These are phyloP conservation scores for Eupeodes latifasciatus DNA, from an alignment of 2,888 invertebrate genomes.

Conservation along the genomic window DNA sequence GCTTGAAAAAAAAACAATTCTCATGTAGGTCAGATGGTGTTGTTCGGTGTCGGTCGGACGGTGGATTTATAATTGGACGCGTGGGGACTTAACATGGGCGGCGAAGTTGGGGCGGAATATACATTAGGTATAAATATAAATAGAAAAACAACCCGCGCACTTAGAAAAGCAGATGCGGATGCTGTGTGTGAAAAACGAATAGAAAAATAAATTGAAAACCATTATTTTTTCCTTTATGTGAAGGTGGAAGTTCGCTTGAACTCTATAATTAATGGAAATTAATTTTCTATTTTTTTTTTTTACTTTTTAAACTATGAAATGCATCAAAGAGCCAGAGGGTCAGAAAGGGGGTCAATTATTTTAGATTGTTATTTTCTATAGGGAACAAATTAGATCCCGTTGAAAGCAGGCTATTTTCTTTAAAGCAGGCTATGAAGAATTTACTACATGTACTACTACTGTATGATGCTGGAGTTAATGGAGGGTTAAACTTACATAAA, in stretches of 20 bases:
- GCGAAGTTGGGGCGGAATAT: constrained; percentile 44
- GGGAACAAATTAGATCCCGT: neutral
- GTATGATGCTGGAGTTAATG: neutral
- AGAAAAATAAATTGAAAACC: constrained; percentile 54
- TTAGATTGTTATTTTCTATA: neutral
- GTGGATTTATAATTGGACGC: constrained; percentile 52
- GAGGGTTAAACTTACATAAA: too few relatives aligned
- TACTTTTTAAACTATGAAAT: neutral
- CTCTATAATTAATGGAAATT: constrained; percentile 42
- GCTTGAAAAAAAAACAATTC: constrained; percentile 35
- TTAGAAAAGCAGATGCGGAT: constrained; percentile 29
- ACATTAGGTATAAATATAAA: neutral
- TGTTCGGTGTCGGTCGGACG: neutral
- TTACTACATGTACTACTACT: too few relatives aligned
- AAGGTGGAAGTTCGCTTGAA: constrained; percentile 53
- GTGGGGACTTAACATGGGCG: constrained; percentile 43
- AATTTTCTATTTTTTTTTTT: neutral
- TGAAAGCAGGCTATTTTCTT: neutral
- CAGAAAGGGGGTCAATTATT: neutral
- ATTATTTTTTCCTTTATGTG: constrained; percentile 18
- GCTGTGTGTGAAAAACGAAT: constrained; percentile 22
- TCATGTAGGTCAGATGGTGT: constrained; percentile 58
- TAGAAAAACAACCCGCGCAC: neutral
- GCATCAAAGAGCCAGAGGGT: neutral
- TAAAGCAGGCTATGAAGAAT: neutral